Percentiles rank a stretch among this genome's conserved stretches.
Conservation (phyloP, 37 sponge, comb jelly and placozoan genomes). For the Ephydatia muelleri region DNA sequence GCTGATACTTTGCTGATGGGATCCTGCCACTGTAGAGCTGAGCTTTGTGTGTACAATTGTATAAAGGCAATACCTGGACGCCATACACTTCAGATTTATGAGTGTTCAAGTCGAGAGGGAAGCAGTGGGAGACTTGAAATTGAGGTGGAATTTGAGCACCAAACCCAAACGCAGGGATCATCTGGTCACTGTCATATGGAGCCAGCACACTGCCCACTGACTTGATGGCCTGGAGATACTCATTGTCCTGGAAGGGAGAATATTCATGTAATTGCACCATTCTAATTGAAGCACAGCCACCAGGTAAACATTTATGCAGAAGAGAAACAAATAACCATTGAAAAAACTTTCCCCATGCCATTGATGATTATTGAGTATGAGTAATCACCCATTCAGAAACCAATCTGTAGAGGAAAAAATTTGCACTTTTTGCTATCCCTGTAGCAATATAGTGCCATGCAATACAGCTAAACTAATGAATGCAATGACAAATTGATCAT, state of each 20-base stretch:
- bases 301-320: not conserved
- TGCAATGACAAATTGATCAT: no score
- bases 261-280: no score
- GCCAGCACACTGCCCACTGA: constrained; percentile 86
- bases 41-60: not conserved
- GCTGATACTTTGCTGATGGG: no score
- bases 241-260: constrained; percentile 66
- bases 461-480: no score
- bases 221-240: constrained; percentile 78
- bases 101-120: constrained; percentile 74
- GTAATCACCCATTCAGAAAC: no score
- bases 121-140: constrained; percentile 81
- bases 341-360: no score
- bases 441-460: no score
- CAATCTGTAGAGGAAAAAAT: no score
- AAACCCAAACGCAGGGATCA: constrained; percentile 88
- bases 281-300: not conserved
- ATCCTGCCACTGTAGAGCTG: no score
- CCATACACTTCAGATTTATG: constrained; percentile 76
- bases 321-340: not conserved
- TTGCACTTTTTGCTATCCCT: no score
- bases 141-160: constrained; percentile 76
- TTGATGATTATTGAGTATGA: no score
- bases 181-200: constrained; percentile 83
- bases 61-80: constrained; percentile 47